Conservation (phyloP, 1,140 invertebrate genomes). For the Drosophila ironensis region DNA sequence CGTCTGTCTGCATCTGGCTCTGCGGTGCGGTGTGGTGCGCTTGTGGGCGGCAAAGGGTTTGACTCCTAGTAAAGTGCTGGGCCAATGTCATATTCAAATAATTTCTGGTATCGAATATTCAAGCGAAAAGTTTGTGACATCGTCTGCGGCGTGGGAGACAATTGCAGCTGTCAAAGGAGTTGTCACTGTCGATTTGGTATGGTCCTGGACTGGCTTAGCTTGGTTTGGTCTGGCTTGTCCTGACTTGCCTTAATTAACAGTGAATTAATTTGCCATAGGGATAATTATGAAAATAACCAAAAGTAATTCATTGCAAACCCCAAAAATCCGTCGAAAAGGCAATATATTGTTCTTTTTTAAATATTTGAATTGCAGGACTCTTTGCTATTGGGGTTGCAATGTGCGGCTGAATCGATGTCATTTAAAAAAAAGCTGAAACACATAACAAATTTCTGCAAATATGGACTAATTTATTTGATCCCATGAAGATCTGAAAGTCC, state of each 20-base stretch:
- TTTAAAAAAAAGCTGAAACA: too few relatives aligned
- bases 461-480: too few relatives aligned
- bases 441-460: too few relatives aligned
- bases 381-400: too few relatives aligned
- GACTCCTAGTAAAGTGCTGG: constrained; percentile 46
- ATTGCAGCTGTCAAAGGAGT: neutral
- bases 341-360: too few relatives aligned
- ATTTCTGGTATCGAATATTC: constrained; percentile 54
- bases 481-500: too few relatives aligned
- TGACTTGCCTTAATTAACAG: constrained; percentile 37
- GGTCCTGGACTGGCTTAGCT: neutral
- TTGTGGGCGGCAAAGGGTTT: constrained; percentile 8
- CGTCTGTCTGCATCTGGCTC: constrained; percentile 2
- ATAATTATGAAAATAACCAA: too few relatives aligned
- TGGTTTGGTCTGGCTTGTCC: neutral
- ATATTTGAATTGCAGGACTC: too few relatives aligned
- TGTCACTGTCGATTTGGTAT: neutral
- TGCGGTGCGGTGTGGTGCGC: constrained; percentile 6
- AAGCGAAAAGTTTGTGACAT: constrained; percentile 38
- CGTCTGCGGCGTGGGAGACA: neutral
- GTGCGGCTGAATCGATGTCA: too few relatives aligned
- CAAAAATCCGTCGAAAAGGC: too few relatives aligned
- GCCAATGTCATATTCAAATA: constrained; percentile 49
- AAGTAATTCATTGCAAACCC: too few relatives aligned
- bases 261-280: too few relatives aligned